Evolutionary conservation across 2,888 invertebrate genomes (phyloP).

Genomic region (Microdon myrmicae): DNA sequence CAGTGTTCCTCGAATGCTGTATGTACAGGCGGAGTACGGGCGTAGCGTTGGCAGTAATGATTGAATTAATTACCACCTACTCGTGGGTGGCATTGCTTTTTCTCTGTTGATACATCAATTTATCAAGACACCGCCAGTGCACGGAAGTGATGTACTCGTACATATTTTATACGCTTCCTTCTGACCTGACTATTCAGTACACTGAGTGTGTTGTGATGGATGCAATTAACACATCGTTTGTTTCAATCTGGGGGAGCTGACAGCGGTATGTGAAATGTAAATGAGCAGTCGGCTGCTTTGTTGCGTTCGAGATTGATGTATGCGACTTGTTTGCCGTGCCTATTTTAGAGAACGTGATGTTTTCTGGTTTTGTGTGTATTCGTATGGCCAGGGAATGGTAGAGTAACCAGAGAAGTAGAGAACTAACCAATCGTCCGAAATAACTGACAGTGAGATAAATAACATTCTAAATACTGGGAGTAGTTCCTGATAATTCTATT

Average conservation of each 20-base stretch:
- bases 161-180: too few relatives aligned
- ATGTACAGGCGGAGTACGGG: constrained; percentile 28
- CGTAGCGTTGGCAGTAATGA: constrained; percentile 46
- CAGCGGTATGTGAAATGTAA: constrained; percentile 1
- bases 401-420: constrained; percentile 18
- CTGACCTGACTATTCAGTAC: constrained; percentile 23
- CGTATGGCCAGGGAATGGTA: neutral
- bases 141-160: too few relatives aligned
- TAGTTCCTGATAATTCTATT: too few relatives aligned
- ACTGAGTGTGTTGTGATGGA: constrained; percentile 41
- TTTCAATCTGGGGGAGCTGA: constrained; percentile 13
- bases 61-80: constrained; percentile 49
- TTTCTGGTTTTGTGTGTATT: too few relatives aligned
- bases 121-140: constrained; percentile 27
- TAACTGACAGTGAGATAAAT: too few relatives aligned
- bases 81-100: constrained; percentile 24
- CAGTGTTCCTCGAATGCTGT: constrained; percentile 27
- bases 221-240: constrained; percentile 44
- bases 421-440: too few relatives aligned
- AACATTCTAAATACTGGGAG: too few relatives aligned
- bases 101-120: constrained; percentile 44
- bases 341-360: too few relatives aligned
- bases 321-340: constrained; percentile 9
- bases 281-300: neutral
- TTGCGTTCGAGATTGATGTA: constrained; percentile 7